Evolutionary conservation across 2,888 invertebrate species (phyloP).

Genomic region (Alcis repandata): DNA sequence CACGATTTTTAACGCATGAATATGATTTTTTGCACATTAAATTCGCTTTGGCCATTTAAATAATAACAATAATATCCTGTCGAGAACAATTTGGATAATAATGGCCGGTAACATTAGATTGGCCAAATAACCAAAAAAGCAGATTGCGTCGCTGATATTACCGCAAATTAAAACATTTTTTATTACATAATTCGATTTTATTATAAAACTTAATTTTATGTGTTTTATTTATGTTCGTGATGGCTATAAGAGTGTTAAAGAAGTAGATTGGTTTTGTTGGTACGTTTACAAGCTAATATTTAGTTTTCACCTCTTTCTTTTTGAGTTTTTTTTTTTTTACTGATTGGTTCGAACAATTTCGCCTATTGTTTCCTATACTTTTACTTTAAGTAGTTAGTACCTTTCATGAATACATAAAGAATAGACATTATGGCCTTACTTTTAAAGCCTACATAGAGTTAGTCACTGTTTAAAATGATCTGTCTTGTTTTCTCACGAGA

Average conservation of each 20-base stretch:
- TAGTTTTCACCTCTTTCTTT: too few relatives aligned
- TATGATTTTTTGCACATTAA: conserved; percentile 34
- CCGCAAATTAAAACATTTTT: conserved; percentile 20
- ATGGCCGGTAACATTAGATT: conserved; percentile 25
- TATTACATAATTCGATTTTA: not conserved
- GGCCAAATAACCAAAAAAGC: conserved; percentile 12
- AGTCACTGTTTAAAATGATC: too few relatives aligned
- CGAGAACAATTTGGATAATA: conserved; percentile 25
- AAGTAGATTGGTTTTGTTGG: too few relatives aligned
- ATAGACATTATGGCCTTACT: too few relatives aligned
- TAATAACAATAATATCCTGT: conserved; percentile 36
- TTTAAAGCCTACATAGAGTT: too few relatives aligned
- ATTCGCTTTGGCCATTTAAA: conserved; percentile 27
- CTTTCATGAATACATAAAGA: too few relatives aligned
- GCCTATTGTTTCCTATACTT: too few relatives aligned
- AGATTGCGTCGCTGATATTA: conserved; percentile 20
- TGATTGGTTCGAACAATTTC: too few relatives aligned
- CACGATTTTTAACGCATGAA: conserved; percentile 13
- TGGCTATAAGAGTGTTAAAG: not conserved
- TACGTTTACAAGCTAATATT: too few relatives aligned
- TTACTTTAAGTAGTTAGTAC: too few relatives aligned
- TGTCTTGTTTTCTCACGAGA: too few relatives aligned
- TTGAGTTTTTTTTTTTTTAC: too few relatives aligned
- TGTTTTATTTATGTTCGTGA: not conserved
- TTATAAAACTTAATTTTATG: not conserved